Base-by-base conservation (phyloP, 2,888 invertebrate species). In the Pristionchus maxplancki region DNA sequence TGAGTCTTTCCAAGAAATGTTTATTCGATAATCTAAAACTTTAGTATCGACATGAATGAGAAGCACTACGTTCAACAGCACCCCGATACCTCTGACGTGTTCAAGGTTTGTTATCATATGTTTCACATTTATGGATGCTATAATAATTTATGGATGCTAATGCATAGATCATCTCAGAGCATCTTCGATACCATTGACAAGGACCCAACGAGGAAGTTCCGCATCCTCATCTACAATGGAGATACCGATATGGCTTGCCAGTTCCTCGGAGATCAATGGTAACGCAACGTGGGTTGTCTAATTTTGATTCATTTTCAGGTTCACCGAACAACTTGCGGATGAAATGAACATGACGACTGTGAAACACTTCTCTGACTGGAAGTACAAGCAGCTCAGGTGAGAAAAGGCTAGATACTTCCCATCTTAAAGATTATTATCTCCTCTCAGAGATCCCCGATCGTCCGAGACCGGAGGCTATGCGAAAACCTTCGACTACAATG, bases 201-300 rank as follows among this genome's bases (percentile, higher is more conserved):
- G 11, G 13, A 9, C 17, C 6, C 24, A 24, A 17, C 8, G 1
- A 87, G 48, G 67, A 44, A 44, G 11, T 50, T 93, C 5, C 89
- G 90, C 15, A 81, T 92, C 87, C 89, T 94, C 24, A 91, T 94
- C 85, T 94, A 92, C 89, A 93, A 94, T 89, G 94, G 94, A 90
- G 93, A 92, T 58, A 91, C 91, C 24, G 93, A 94, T 83, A 90
- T 93, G 87, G 93, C 93, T 17, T 93, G 93, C 88, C 91, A 94
- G 67, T 93, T 91, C 84, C 86, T 93, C 64, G 93, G 93, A 71
- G 93, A 92, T 44, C 92, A 93, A 85, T 93, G 93, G 93, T 78
- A 71, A 71, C 11, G 11, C 17, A 20, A 71, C 13, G 28, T 28
- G 64, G 11, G n/a, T n/a, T n/a, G n/a, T n/a, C n/a, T n/a, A n/a